Conservation (phyloP, 1,140 invertebrate genomes). For the Dendroctonus ponderosae region DNA sequence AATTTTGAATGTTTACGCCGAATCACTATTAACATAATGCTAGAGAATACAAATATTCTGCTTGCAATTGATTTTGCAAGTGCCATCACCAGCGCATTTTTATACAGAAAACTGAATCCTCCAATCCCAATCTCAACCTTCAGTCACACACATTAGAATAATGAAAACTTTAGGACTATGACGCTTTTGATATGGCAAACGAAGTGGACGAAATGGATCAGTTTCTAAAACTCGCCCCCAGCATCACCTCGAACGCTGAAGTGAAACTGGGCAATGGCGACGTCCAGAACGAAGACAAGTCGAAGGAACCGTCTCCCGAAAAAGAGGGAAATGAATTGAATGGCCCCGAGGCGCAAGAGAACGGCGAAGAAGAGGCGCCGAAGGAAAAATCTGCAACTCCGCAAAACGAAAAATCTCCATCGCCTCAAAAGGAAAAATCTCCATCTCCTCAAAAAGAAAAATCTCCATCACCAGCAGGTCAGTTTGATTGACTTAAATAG, state of each 20-base stretch:
- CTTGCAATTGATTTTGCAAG: too few relatives aligned
- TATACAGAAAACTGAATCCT: too few relatives aligned
- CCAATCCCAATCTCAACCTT: too few relatives aligned
- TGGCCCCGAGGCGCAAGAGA: conserved; percentile 16
- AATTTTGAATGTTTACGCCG: too few relatives aligned
- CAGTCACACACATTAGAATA: too few relatives aligned
- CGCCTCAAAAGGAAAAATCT: conserved; percentile 17
- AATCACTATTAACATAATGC: too few relatives aligned
- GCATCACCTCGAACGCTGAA: conserved; percentile 35
- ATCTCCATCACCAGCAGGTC: conserved; percentile 10
- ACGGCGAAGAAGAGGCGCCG: conserved; percentile 19
- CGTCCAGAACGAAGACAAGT: conserved; percentile 17
- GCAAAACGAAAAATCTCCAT: too few relatives aligned
- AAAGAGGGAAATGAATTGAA: conserved; percentile 25
- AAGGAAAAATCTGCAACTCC: conserved; percentile 3
- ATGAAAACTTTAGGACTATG: conserved; percentile 72
- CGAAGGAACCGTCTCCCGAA: conserved; percentile 29
- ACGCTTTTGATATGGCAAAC: conserved; percentile 87
- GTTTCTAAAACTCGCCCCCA: conserved; percentile 68
- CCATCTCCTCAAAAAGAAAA: conserved; percentile 26
- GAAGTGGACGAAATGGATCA: conserved; percentile 87
- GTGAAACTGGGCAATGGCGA: conserved; percentile 37
- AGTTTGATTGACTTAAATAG: too few relatives aligned
- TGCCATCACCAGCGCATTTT: too few relatives aligned
- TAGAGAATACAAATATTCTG: too few relatives aligned